A percentile compares a stretch with the other conserved stretches of the same genome.
Evolutionary conservation across 1,140 invertebrate genomes (phyloP).

Genomic region (Lucilia sericata): DNA sequence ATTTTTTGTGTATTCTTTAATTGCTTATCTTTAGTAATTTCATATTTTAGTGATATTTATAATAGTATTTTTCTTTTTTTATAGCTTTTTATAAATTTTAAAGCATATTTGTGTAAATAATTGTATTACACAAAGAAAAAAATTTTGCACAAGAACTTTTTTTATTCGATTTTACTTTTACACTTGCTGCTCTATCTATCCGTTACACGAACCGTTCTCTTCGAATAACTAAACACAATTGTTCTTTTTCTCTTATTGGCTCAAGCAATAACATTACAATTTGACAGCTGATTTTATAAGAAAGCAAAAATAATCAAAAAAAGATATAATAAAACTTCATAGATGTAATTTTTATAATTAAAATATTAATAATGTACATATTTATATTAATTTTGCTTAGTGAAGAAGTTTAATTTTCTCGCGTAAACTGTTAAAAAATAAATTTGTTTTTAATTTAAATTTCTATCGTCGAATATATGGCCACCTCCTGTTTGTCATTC

Average conservation of each 20-base stretch:
- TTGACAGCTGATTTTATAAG: slow-evolving; percentile 16
- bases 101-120: not conserved
- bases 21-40: not conserved
- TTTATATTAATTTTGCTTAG: not conserved
- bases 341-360: too few species aligned
- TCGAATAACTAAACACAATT: slow-evolving; percentile 32
- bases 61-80: not conserved
- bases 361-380: not conserved
- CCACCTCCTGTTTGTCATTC: not conserved
- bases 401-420: not conserved
- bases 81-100: not conserved
- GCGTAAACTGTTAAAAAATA: not conserved
- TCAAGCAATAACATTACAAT: not conserved
- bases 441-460: not conserved
- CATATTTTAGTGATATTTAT: not conserved
- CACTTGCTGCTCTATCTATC: slow-evolving; percentile 4
- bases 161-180: slow-evolving; percentile 5
- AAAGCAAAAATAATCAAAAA: too few species aligned
- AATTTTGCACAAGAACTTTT: not conserved
- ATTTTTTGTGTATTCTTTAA: slow-evolving; percentile 8
- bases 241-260: not conserved
- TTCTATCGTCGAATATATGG: not conserved
- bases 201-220: slow-evolving; percentile 31
- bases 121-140: not conserved
- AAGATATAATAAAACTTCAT: not conserved